These are phyloP conservation scores for Ptychadena robeensis DNA, from an alignment of 2,797 vertebrate species.

Conservation along the genomic window DNA sequence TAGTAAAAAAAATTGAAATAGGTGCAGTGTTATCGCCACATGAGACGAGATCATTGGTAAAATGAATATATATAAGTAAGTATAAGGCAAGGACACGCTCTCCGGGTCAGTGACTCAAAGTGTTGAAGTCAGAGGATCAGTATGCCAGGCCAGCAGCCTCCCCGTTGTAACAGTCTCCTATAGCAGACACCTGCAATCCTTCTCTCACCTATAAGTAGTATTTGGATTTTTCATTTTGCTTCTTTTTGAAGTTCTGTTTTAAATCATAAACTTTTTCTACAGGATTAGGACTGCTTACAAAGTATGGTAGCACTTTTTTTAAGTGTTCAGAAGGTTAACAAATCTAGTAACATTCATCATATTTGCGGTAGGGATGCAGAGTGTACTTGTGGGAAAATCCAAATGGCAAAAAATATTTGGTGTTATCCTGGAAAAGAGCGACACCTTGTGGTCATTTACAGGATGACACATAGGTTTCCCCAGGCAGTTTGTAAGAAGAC, in stretches of 20 bases:
- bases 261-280: background rate
- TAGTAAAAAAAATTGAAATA: no score
- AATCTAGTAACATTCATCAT: background rate
- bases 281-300: background rate
- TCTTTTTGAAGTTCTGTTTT: background rate
- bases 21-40: no score
- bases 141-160: no score
- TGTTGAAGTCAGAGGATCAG: no score
- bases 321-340: background rate
- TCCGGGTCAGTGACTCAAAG: no score
- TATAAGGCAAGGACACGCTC: no score
- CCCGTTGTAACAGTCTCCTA: no score
- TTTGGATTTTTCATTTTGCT: background rate
- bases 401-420: background rate
- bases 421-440: slow-evolving; percentile 22
- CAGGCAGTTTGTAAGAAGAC: background rate
- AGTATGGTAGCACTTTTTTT: background rate
- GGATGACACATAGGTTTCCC: background rate
- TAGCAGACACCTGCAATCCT: no score
- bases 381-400: background rate
- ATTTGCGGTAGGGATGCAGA: background rate
- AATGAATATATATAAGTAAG: no score
- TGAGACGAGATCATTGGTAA: no score
- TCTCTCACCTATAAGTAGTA: background rate
- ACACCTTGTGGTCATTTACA: slow-evolving; percentile 32